These are phyloP conservation scores for Struthidea cinerea DNA, from an alignment of 2,113 vertebrate species.

Conservation along the genomic window DNA sequence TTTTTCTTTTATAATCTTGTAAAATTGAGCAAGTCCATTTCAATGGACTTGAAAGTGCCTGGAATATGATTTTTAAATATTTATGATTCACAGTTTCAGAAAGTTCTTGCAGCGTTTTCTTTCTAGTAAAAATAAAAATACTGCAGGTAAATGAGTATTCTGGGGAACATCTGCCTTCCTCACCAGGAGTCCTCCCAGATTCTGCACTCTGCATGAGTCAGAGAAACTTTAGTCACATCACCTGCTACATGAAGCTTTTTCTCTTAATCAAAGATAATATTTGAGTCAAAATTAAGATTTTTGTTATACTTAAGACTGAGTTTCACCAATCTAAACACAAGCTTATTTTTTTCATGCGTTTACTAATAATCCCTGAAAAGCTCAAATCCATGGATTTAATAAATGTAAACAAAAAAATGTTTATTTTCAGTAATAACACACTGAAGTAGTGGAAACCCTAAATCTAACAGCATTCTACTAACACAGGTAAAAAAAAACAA, in stretches of 20 bases:
- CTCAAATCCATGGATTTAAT: background rate
- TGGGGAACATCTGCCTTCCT: background rate
- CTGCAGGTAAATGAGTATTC: background rate
- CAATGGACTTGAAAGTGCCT: background rate
- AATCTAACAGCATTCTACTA: background rate
- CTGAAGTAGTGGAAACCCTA: background rate
- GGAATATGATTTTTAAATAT: background rate
- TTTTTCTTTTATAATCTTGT: background rate
- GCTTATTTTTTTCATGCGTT: background rate
- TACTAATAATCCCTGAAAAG: background rate
- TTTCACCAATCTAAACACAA: background rate
- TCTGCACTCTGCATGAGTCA: background rate
- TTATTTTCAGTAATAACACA: background rate
- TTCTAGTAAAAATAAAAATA: background rate
- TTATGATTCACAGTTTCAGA: background rate
- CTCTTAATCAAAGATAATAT: background rate
- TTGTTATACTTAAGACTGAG: background rate
- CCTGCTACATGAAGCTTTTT: background rate
- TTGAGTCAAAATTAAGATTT: background rate
- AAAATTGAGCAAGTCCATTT: background rate
- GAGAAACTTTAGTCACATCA: background rate
- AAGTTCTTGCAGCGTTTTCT: background rate
- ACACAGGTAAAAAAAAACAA: background rate
- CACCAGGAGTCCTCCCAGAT: background rate
- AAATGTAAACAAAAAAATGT: background rate